These are phyloP conservation scores for Elephantulus edwardii DNA, from an alignment of 2,113 vertebrate species.

Conservation along the genomic window DNA sequence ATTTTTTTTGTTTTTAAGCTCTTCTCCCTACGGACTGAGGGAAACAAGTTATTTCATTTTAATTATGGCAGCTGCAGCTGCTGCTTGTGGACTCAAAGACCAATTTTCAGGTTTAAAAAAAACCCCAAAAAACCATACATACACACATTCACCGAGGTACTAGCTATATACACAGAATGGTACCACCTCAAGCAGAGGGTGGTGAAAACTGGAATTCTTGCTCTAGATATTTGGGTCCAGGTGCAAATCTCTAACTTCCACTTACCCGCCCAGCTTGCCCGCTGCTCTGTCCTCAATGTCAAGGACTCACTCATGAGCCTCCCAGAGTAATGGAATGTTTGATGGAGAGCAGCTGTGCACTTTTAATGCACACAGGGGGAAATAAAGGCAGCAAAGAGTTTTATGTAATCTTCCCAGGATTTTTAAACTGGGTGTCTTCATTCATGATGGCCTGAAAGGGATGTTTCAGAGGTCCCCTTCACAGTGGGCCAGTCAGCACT, in stretches of 20 bases:
- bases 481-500: slow-evolving; percentile 54
- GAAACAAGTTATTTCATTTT: slow-evolving; percentile 82
- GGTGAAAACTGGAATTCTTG: not conserved
- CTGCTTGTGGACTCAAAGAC: slow-evolving; percentile 71
- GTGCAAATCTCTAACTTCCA: not conserved
- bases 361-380: slow-evolving; percentile 80
- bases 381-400: slow-evolving; percentile 83
- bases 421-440: slow-evolving; percentile 82
- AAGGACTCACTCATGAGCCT: slow-evolving; percentile 68
- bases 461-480: slow-evolving; percentile 73
- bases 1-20: slow-evolving; percentile 73
- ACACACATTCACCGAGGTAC: slow-evolving; percentile 7
- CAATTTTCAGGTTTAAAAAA: slow-evolving; percentile 71
- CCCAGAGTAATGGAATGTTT: slow-evolving; percentile 70
- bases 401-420: slow-evolving; percentile 82
- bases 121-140: slow-evolving; percentile 29
- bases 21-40: slow-evolving; percentile 78
- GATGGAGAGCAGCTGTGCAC: slow-evolving; percentile 78
- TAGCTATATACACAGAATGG: not conserved
- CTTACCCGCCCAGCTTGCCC: not conserved
- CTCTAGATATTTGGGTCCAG: not conserved
- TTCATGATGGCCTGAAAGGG: slow-evolving; percentile 76
- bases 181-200: not conserved
- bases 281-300: slow-evolving; percentile 33
- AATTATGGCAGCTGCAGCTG: slow-evolving; percentile 82